phyloP scores from a whole-genome alignment of 2,888 invertebrate genomes.

The Brachypalpus laphriformis region DNA sequence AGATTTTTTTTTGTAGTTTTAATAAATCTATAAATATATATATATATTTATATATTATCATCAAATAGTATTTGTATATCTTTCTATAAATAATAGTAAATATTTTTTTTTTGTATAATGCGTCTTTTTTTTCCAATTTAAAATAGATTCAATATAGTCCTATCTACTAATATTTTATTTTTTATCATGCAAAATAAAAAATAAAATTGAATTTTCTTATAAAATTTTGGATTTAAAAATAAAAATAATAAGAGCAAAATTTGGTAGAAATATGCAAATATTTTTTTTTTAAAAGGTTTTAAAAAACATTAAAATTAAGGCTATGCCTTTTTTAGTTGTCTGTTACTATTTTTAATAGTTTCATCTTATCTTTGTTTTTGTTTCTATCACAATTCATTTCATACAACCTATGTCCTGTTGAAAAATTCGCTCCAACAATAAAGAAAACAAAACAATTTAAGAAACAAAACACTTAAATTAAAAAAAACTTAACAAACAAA shows the following conservation, averaged over 20 bases:
- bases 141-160: conserved; percentile 67
- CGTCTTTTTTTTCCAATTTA: conserved; percentile 50
- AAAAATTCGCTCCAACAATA: conserved; percentile 60
- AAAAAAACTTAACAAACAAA: not conserved
- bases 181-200: conserved; percentile 22
- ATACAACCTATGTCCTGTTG: conserved; percentile 55
- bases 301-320: conserved; percentile 32
- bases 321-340: conserved; percentile 48
- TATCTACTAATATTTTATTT: conserved; percentile 54
- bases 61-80: conserved; percentile 63
- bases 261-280: not conserved
- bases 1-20: conserved; percentile 31
- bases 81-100: conserved; percentile 69
- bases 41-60: conserved; percentile 49
- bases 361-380: conserved; percentile 42
- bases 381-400: conserved; percentile 71
- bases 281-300: not conserved
- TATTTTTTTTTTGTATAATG: conserved; percentile 60
- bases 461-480: conserved; percentile 21
- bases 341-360: conserved; percentile 54
- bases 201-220: not conserved
- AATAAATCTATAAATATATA: conserved; percentile 57
- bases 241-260: not conserved
- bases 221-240: conserved; percentile 16
- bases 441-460: conserved; percentile 2